These are phyloP conservation scores for Plutomurus gul DNA, from an alignment of 1,140 invertebrate genomes.

Conservation along the genomic window DNA sequence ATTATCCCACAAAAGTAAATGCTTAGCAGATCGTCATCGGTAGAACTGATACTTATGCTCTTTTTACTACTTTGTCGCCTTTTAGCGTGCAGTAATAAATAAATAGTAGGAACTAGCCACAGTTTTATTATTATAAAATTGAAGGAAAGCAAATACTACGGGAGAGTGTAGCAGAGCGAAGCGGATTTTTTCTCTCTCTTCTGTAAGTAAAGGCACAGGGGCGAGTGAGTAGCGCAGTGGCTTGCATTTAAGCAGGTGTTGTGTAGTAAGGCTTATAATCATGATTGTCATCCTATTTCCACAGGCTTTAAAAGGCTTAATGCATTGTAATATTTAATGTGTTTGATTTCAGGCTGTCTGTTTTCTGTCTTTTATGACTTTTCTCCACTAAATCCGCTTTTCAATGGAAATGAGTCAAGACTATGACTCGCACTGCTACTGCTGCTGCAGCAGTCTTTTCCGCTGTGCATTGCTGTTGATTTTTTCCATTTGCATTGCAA, in stretches of 20 bases:
- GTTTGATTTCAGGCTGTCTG: conserved; percentile 34
- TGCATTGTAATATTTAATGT: conserved; percentile 36
- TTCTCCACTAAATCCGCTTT: not conserved
- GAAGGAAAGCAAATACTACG: not conserved
- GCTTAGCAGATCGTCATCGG: not conserved
- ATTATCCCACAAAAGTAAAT: conserved; percentile 7
- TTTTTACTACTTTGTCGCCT: too few species aligned
- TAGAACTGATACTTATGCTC: not conserved
- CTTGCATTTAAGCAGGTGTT: conserved; percentile 34
- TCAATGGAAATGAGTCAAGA: not conserved
- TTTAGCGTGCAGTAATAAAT: too few species aligned
- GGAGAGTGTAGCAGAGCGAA: not conserved
- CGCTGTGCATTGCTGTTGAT: too few species aligned
- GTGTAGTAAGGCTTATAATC: conserved; percentile 35
- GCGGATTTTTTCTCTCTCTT: not conserved
- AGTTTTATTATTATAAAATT: conserved; percentile 25
- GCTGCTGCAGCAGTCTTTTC: too few species aligned
- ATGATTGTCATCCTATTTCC: conserved; percentile 43
- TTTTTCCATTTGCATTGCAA: too few species aligned
- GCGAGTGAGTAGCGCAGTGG: not conserved
- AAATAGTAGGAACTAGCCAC: not conserved
- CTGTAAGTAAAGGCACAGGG: too few species aligned
- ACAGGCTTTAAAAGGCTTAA: conserved; percentile 43
- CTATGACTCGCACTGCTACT: too few species aligned
- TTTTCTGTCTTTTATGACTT: conserved; percentile 26